Base-by-base conservation (phyloP, 2,888 invertebrate species). In the Morinoia aosen region DNA sequence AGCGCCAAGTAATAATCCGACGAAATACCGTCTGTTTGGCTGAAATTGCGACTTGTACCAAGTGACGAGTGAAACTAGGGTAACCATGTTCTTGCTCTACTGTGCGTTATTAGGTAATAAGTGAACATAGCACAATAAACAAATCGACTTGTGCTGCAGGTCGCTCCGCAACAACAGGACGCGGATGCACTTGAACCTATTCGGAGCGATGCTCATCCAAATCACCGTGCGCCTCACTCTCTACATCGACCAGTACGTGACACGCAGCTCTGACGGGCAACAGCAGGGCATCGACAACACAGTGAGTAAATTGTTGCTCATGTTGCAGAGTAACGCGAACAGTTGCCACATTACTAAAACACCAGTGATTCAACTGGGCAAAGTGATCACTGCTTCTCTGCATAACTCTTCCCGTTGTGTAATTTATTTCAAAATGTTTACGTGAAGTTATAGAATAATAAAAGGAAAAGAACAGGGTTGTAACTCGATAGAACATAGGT, bases 141-240 rank as follows among this genome's bases (percentile, higher is more conserved):
- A 76, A 25, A 33, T 10, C 5, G 93, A 14, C 12, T 25, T 33
- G 39, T 93, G 1, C 19, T 97, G 3, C 97, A 98, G 98, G 97
- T 98, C 98, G 93, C 97, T 99, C 91, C 98, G 98, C 95, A 99
- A 99, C 97, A 98, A 99, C 95, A 98, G 99, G 95, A 99, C 99
- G 0, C 98, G 98, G 97, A 99, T 99, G 97, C 99, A 98, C 97
- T 98, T 98, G 97, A 98, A 98, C 97, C 98, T 99, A 95, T 99
- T 98, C 97, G 97, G 98, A 88, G 98, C 99, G 3, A 98, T 99
- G 98, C 98, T 98, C 95, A 97, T 98, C 96, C 98, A 98, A 97
- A 98, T 98, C 19, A 97, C 98, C 64, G 98, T 96, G 56, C 95
- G 96, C 25, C 96, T 96, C 64, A 96, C 96, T 39, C 96, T 96